Evolutionary conservation across 37 sponge, comb jelly and placozoan species (phyloP), one percentile per base, ranked within the genome.

Genomic region (Ianthella basta): DNA sequence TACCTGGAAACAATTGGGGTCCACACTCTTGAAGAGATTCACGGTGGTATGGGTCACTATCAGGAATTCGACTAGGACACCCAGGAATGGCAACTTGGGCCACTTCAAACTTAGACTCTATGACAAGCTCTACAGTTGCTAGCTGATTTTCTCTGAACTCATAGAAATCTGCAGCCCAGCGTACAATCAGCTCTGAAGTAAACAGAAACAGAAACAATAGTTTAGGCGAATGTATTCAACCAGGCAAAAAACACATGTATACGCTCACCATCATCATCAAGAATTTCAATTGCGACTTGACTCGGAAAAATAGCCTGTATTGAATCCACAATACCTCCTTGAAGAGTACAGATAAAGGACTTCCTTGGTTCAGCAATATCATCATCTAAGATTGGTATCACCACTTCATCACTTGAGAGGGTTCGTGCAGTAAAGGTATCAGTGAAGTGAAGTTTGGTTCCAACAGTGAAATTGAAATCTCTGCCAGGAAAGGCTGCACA

Each of bases 261-360:
- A n/a, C 4, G 25, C 70, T 69, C 70, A 69, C 70, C 70, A 30
- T 69, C 70, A 69, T 69, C 6, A 69, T 69, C 70, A 29, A 13
- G 4, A 29, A 69, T 69, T 34, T 69, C 70, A 69, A 69, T 35
- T 34, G 70, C 27, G 34, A 69, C 70, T 16, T 30, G 70, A 18
- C 27, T 35, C 4, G 70, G 70, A 30, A 4, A 1, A 30, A 18
- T 69, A 18, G 35, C 12, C 33, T 29, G 70, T 12, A 69, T 33
- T 30, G 70, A n/a, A 18, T 69, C 34, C 29, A 35, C 6, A 18
- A 1, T 69, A 34, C 70, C 70, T 34, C 70, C 34, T 30, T 10
- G 70, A 27, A 69, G 33, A 18, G 70, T 69, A 69, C 70, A 69
- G 70, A 69, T 69, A 6, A 69, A 69, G 19, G 35, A 30, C 35